Conservation (phyloP, 2,113 vertebrate species). For the Lagopus muta region DNA sequence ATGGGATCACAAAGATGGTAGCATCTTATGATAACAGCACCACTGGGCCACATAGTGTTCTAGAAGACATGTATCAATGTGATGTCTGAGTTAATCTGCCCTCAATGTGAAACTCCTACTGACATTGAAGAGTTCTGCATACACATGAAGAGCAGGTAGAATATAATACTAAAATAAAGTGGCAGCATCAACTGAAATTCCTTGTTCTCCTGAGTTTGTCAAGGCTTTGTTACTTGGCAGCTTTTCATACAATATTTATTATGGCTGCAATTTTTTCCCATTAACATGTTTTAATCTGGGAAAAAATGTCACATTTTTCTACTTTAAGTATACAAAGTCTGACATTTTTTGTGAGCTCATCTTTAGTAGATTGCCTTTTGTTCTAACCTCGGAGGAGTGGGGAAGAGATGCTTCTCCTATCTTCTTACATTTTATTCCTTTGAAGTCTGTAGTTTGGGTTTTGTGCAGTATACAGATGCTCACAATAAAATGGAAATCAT, state of each 20-base stretch:
- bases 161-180: constrained; percentile 51
- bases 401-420: constrained; percentile 23
- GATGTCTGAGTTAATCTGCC: constrained; percentile 32
- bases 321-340: constrained; percentile 53
- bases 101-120: constrained; percentile 4
- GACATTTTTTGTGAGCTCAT: constrained; percentile 59
- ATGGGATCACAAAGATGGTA: not conserved
- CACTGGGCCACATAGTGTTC: not conserved
- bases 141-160: not conserved
- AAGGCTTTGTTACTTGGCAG: constrained; percentile 70
- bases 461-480: not conserved
- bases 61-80: not conserved
- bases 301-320: constrained; percentile 65
- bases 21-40: not conserved
- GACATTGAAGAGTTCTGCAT: constrained; percentile 21
- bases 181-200: constrained; percentile 54
- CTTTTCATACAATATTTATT: constrained; percentile 74
- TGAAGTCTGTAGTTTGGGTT: constrained; percentile 48
- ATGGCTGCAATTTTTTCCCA: constrained; percentile 67
- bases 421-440: constrained; percentile 22
- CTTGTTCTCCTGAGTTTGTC: constrained; percentile 69
- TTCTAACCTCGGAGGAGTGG: constrained; percentile 47
- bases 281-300: constrained; percentile 68
- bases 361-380: constrained; percentile 19
- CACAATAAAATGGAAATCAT: constrained; percentile 26